Percentiles rank a stretch among this genome's conserved stretches.
Evolutionary conservation across 2,888 invertebrate species (phyloP).

Genomic region (Halocaridina rubra): DNA sequence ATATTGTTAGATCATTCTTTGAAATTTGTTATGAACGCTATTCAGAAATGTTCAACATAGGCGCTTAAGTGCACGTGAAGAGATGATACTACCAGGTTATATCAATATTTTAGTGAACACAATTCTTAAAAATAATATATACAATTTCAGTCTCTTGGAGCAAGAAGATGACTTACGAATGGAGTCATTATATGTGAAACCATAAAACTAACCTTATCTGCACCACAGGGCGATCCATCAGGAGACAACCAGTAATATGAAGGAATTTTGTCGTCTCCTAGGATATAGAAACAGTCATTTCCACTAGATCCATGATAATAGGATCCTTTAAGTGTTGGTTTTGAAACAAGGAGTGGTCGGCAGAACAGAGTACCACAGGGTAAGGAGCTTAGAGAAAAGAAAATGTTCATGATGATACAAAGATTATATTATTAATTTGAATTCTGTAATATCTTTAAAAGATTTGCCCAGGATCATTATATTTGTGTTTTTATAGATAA

Average conservation of each 20-base stretch:
- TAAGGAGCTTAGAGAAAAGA: constrained; percentile 65
- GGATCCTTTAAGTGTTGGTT: background rate
- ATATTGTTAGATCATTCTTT: too few relatives aligned
- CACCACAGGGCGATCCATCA: constrained; percentile 91
- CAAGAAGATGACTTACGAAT: background rate
- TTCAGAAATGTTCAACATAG: too few relatives aligned
- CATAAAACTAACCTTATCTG: constrained; percentile 75
- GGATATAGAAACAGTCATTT: background rate
- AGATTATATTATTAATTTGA: background rate
- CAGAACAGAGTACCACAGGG: constrained; percentile 95
- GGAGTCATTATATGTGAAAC: background rate
- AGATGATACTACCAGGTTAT: too few relatives aligned
- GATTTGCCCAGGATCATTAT: too few relatives aligned
- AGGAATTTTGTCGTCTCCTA: background rate
- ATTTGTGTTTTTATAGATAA: too few relatives aligned
- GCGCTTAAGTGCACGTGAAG: too few relatives aligned
- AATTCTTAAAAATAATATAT: background rate
- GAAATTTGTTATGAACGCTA: too few relatives aligned
- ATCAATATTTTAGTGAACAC: too few relatives aligned
- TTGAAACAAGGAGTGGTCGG: constrained; percentile 66
- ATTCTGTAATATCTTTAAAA: too few relatives aligned
- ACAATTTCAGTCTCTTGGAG: background rate
- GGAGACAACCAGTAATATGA: constrained; percentile 84
- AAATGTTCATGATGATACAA: background rate
- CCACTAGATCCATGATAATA: background rate